Conservation (phyloP, 2,113 vertebrate species). For the Psittacus erithacus region DNA sequence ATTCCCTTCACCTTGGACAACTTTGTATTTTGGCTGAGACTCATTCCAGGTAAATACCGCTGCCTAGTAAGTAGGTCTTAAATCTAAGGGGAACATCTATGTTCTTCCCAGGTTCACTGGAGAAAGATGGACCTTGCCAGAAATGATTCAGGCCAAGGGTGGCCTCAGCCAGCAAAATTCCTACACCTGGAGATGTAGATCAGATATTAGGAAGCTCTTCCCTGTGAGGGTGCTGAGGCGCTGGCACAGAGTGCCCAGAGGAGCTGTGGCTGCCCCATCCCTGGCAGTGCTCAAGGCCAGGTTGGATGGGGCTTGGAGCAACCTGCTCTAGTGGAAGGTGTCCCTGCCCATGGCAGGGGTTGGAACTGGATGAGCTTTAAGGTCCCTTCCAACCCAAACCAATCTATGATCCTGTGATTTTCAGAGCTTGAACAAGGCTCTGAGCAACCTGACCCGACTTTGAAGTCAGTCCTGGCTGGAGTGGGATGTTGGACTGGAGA, state of each 20-base stretch:
- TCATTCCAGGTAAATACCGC: neutral
- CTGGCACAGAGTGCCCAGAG: neutral
- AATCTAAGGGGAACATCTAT: neutral
- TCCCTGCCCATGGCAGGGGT: neutral
- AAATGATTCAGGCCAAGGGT: neutral
- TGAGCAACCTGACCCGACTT: neutral
- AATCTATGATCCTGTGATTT: neutral
- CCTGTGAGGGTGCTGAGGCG: neutral
- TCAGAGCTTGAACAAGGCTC: neutral
- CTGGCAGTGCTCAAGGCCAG: neutral
- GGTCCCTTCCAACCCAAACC: neutral
- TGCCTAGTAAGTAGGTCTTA: neutral
- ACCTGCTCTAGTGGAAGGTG: neutral
- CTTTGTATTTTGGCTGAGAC: neutral
- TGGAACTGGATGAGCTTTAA: neutral
- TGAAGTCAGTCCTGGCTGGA: neutral
- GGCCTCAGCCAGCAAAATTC: neutral
- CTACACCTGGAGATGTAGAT: neutral
- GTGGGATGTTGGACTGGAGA: neutral
- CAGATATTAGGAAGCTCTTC: neutral
- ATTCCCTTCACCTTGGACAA: neutral
- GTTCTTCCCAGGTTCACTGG: neutral
- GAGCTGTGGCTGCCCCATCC: neutral
- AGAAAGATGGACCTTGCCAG: neutral
- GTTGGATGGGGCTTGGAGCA: too few species aligned